Evolutionary conservation across 1,140 invertebrate genomes (phyloP).

Genomic region (Aradophagus sp.): DNA sequence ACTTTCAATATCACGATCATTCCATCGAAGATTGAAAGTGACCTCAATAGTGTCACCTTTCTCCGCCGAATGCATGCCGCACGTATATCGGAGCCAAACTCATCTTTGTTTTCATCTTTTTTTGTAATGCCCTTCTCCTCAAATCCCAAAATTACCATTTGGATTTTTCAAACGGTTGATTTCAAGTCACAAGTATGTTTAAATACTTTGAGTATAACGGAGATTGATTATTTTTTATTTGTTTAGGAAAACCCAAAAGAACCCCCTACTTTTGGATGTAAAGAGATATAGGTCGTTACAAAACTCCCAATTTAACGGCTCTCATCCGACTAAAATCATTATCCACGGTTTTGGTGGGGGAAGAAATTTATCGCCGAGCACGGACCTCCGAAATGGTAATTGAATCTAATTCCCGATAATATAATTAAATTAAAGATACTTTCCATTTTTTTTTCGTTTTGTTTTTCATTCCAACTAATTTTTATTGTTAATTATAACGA

Average conservation of each 20-base stretch:
- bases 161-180: no score
- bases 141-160: no score
- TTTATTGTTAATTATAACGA: no score
- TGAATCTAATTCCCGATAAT: constrained; percentile 3
- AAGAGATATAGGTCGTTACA: constrained; percentile 81
- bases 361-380: constrained; percentile 84
- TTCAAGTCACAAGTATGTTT: no score
- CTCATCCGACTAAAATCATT: constrained; percentile 85
- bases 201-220: no score
- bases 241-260: constrained; percentile 84
- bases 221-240: no score
- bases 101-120: no score
- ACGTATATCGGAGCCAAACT: constrained; percentile 6
- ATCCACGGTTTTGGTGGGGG: constrained; percentile 90
- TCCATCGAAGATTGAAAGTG: constrained; percentile 70
- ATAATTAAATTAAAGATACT: no score
- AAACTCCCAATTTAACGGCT: constrained; percentile 82
- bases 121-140: no score
- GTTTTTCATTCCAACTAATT: no score
- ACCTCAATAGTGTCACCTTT: constrained; percentile 71
- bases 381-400: constrained; percentile 82
- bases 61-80: constrained; percentile 53
- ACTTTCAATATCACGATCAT: constrained; percentile 75
- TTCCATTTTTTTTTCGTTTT: no score
- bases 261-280: constrained; percentile 82